A percentile compares a stretch with the other conserved stretches of the same genome.
These are phyloP conservation scores for Dunckerocampus dactyliophorus DNA, from an alignment of 2,113 vertebrate genomes.

Conservation along the genomic window DNA sequence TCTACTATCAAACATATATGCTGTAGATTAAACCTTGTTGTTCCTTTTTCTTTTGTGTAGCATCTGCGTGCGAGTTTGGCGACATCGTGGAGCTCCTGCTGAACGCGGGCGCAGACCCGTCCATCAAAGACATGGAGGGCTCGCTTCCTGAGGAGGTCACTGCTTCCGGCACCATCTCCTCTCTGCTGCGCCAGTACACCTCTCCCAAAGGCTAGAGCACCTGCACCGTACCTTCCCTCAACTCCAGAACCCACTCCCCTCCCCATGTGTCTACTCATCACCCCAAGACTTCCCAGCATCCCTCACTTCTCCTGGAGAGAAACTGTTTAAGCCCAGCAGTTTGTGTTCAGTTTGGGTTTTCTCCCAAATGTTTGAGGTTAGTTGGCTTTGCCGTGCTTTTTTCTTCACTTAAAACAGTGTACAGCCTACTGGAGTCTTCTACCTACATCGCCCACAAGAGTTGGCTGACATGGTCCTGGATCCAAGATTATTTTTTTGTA, in stretches of 20 bases:
- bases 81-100: conserved; percentile 92
- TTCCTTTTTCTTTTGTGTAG: conserved; percentile 54
- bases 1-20: too few relatives aligned
- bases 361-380: conserved; percentile 27
- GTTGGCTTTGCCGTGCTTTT: conserved; percentile 16
- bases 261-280: conserved; percentile 7
- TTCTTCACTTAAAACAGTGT: not conserved
- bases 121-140: conserved; percentile 88
- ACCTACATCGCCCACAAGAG: not conserved
- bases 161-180: conserved; percentile 81
- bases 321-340: conserved; percentile 24
- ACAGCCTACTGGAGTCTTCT: too few relatives aligned
- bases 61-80: conserved; percentile 91
- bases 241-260: not conserved
- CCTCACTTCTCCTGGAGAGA: conserved; percentile 21
- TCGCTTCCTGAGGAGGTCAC: conserved; percentile 91
- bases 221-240: not conserved
- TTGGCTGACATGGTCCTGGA: not conserved
- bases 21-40: not conserved
- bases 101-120: conserved; percentile 81
- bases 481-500: not conserved
- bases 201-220: conserved; percentile 69
- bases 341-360: conserved; percentile 22
- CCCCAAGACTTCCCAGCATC: conserved; percentile 6
- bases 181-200: conserved; percentile 78